Evolutionary conservation across 2,113 vertebrate species (phyloP).

Genomic region (Aix galericulata): DNA sequence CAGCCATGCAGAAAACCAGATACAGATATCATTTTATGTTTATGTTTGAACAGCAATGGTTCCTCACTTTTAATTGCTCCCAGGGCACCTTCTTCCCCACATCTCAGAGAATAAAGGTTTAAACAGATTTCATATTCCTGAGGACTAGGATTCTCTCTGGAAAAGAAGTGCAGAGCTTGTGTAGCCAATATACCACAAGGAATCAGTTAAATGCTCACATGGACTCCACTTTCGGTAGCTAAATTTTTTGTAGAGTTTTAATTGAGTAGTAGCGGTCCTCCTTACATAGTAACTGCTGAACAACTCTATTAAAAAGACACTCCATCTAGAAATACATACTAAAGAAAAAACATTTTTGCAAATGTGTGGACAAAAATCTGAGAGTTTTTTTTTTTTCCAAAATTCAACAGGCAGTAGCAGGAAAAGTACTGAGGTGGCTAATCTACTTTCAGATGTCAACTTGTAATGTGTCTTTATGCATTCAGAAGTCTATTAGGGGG

Average conservation of each 20-base stretch:
- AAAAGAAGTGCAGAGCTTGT: neutral
- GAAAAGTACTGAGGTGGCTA: neutral
- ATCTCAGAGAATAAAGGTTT: fast-evolving
- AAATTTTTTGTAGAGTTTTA: neutral
- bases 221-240: neutral
- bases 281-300: neutral
- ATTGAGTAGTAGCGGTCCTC: neutral
- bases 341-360: neutral
- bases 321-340: neutral
- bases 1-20: neutral
- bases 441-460: neutral
- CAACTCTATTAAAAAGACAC: neutral
- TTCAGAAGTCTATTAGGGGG: neutral
- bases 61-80: neutral
- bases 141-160: neutral
- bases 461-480: neutral
- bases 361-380: neutral
- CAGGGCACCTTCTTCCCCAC: neutral
- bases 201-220: neutral
- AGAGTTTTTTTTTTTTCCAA: neutral
- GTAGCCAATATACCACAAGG: neutral
- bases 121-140: neutral
- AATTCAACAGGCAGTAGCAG: neutral
- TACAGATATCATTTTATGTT: neutral
- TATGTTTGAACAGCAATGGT: neutral